These are phyloP conservation scores for Oxytorus armatus DNA, from an alignment of 2,888 invertebrate species.

Conservation along the genomic window DNA sequence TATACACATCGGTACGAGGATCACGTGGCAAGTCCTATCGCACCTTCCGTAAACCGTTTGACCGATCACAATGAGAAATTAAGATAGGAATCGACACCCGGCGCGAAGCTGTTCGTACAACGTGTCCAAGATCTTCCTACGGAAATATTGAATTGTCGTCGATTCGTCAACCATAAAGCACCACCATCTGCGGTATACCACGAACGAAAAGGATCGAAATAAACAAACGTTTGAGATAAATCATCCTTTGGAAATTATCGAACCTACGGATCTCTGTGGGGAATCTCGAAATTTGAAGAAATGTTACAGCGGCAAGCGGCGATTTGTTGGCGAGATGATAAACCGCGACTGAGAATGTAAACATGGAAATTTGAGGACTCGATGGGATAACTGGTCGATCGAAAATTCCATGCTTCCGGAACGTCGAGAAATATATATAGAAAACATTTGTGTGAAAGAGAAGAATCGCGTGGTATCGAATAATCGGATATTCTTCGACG, in stretches of 20 bases:
- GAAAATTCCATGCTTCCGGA: slow-evolving; percentile 41
- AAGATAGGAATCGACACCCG: slow-evolving; percentile 79
- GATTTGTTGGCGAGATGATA: slow-evolving; percentile 72
- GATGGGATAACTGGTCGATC: not conserved
- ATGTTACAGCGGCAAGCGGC: not conserved
- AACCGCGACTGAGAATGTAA: slow-evolving; percentile 68
- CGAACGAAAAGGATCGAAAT: slow-evolving; percentile 72
- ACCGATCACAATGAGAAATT: slow-evolving; percentile 79
- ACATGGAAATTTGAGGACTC: slow-evolving; percentile 44
- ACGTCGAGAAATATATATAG: not conserved
- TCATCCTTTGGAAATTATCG: slow-evolving; percentile 70
- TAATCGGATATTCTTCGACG: not conserved
- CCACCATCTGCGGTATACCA: slow-evolving; percentile 24
- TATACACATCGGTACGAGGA: too few relatives aligned
- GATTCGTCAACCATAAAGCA: slow-evolving; percentile 44
- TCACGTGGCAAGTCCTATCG: slow-evolving; percentile 55
- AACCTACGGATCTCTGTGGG: slow-evolving; percentile 9
- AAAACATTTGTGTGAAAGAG: not conserved
- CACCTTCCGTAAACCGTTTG: slow-evolving; percentile 70
- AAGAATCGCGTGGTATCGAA: not conserved
- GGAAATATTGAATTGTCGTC: slow-evolving; percentile 60
- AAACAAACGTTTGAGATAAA: slow-evolving; percentile 76
- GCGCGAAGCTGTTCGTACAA: slow-evolving; percentile 50
- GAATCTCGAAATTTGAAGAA: not conserved
- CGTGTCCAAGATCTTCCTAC: slow-evolving; percentile 2